Conservation (phyloP, 2,888 invertebrate species). For the Meiosimyza decipiens region DNA sequence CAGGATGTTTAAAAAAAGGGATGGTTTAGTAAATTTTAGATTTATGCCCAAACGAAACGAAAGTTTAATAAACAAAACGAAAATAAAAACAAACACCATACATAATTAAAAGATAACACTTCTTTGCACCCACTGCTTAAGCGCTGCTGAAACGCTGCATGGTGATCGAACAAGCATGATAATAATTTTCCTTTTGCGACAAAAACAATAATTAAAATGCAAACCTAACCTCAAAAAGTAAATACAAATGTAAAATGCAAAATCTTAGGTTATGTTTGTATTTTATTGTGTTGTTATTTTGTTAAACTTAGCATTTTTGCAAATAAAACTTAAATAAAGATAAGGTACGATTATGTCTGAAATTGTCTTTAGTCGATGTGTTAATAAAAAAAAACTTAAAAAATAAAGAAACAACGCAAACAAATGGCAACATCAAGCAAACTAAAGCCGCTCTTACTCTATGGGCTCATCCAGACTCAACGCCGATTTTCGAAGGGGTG, state of each 20-base stretch:
- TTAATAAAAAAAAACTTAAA: conserved; percentile 29
- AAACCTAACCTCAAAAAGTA: conserved; percentile 12
- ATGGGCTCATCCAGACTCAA: conserved; percentile 49
- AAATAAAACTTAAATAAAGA: conserved; percentile 17
- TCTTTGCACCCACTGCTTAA: conserved; percentile 1
- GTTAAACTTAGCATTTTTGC: conserved; percentile 22
- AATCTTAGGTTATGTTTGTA: conserved; percentile 27
- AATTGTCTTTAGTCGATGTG: background rate
- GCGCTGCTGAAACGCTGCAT: conserved; percentile 1
- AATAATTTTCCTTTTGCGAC: background rate
- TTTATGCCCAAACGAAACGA: conserved; percentile 33
- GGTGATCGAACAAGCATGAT: background rate
- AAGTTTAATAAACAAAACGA: conserved; percentile 25
- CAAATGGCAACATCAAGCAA: conserved; percentile 64
- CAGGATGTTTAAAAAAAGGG: conserved; percentile 1
- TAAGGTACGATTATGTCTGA: conserved; percentile 19
- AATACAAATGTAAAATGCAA: conserved; percentile 31
- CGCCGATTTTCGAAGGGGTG: conserved; percentile 73
- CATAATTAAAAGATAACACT: background rate
- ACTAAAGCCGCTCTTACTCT: conserved; percentile 47
- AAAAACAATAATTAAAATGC: conserved; percentile 24
- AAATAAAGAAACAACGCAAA: conserved; percentile 44
- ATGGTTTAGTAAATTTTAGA: conserved; percentile 15
- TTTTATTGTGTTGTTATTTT: conserved; percentile 19
- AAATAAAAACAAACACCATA: conserved; percentile 33